Base-by-base conservation (phyloP, 2,113 vertebrate genomes). In the Chloroceryle aenea region DNA sequence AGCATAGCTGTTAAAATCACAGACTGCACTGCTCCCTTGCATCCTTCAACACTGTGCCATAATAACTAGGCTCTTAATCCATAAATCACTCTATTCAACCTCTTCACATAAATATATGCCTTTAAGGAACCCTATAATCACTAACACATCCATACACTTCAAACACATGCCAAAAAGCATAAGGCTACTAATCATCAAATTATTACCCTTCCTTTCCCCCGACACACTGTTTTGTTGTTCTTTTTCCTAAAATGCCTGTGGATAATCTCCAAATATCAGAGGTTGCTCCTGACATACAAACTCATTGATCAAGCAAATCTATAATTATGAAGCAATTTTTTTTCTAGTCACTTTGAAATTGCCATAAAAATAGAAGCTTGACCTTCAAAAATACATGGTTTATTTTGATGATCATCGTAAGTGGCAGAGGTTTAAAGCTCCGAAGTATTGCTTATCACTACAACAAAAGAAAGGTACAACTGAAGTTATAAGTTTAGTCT, bases 91-190 rank as follows among this genome's bases (percentile, higher is more conserved):
- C 47, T 36, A 43, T 66, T 45, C 50, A 77, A 71, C 26, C 5
- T 42, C 58, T 61, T 73, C 22, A 50, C 1, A 1, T 42, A 90
- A 88, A 62, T 12, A 58, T 2, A n/a, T 11, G 19, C 9, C 20
- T 76, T 64, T 61, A 90, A 72, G 23, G 10, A 88, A 20, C 29
- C 36, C 61, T 67, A 40, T 18, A 81, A 90, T 66, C 42, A 45
- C 48, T 50, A 62, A 82, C 0, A 0, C 4, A 2, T 38, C 61
- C 34, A 22, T 16, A 42, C 14, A 42, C 16, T 69, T 63, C 14
- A 71, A 93, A 87, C 1, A 4, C 0, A 0, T 30, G 19, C 23
- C 53, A 79, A 50, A 53, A 53, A 58, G 27, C 1, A 0, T 20
- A 32, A 30, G 5, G 10, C 19, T 36, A 48, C 67, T 27, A 71